Percentiles rank a stretch among this genome's conserved stretches.
These are phyloP conservation scores for Allophyes oxyacanthae DNA, from an alignment of 2,888 invertebrate genomes.

Conservation along the genomic window DNA sequence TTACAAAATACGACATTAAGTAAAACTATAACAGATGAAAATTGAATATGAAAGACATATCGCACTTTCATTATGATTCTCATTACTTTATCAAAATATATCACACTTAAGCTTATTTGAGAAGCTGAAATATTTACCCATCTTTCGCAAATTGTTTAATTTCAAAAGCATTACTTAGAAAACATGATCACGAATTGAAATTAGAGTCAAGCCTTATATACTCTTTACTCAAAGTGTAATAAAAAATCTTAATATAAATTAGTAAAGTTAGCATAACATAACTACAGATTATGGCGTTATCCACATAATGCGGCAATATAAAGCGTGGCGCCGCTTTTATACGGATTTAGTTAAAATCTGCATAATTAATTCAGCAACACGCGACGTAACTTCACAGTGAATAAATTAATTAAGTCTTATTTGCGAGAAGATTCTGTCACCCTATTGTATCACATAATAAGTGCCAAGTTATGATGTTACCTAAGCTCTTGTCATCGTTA, in stretches of 20 bases:
- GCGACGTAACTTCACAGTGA: conserved; percentile 78
- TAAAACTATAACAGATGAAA: not conserved
- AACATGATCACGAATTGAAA: conserved; percentile 28
- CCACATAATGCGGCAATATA: conserved; percentile 47
- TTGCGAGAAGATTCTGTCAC: conserved; percentile 68
- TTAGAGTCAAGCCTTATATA: conserved; percentile 23
- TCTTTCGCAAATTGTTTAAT: conserved; percentile 14
- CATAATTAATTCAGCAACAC: conserved; percentile 81
- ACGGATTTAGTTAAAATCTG: conserved; percentile 71
- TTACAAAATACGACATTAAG: conserved; percentile 5
- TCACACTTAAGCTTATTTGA: conserved; percentile 4
- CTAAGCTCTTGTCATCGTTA: conserved; percentile 53
- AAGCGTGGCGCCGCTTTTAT: conserved; percentile 61
- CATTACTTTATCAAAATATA: conserved; percentile 7
- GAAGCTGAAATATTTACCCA: conserved; percentile 15
- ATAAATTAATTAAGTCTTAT: conserved; percentile 82
- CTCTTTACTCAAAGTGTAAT: conserved; percentile 37
- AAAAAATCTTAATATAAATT: conserved; percentile 43
- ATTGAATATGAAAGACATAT: not conserved
- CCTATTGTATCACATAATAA: conserved; percentile 65
- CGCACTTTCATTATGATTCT: conserved; percentile 6
- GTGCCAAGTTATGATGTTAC: conserved; percentile 57
- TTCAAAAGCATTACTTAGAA: conserved; percentile 28
- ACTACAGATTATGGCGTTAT: conserved; percentile 55
- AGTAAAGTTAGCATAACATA: conserved; percentile 40